phyloP scores from a whole-genome alignment of 92 coral and sea anemone genomes.

The Porites lobata region DNA sequence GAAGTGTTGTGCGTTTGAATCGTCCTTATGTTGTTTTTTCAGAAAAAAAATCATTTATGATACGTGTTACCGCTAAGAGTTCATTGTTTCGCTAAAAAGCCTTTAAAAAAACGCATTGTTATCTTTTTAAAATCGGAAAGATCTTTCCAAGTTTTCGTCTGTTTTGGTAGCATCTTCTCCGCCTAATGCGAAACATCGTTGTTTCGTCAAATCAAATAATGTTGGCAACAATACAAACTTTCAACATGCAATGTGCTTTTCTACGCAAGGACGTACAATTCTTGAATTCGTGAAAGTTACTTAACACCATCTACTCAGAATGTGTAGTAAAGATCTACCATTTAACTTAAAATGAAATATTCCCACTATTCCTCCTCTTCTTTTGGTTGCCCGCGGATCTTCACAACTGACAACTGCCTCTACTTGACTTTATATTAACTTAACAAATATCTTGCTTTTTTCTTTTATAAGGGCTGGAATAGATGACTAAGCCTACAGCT shows the following conservation, averaged over 20 bases:
- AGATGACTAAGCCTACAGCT: conserved; percentile 19
- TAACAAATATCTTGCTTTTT: not conserved
- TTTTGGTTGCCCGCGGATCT: too few relatives aligned
- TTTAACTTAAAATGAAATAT: not conserved
- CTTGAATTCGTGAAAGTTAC: not conserved
- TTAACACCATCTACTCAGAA: too few relatives aligned
- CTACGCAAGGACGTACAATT: not conserved
- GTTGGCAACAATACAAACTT: not conserved
- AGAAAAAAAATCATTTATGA: too few relatives aligned
- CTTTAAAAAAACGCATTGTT: too few relatives aligned
- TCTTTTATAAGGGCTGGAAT: conserved; percentile 14
- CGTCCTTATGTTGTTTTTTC: too few relatives aligned
- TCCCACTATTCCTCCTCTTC: not conserved
- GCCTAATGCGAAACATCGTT: not conserved
- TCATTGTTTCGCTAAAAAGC: too few relatives aligned
- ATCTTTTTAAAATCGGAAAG: too few relatives aligned
- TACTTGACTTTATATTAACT: not conserved
- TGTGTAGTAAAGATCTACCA: too few relatives aligned
- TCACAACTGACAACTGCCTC: not conserved
- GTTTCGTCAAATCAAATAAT: not conserved
- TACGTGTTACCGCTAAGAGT: too few relatives aligned
- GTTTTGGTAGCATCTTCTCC: not conserved
- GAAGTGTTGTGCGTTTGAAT: too few relatives aligned
- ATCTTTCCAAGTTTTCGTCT: not conserved
- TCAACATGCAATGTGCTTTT: not conserved